Evolutionary conservation across 2,113 vertebrate genomes (phyloP), one percentile per base, ranked within the genome.

Genomic region (Hyperopisus bebe): DNA sequence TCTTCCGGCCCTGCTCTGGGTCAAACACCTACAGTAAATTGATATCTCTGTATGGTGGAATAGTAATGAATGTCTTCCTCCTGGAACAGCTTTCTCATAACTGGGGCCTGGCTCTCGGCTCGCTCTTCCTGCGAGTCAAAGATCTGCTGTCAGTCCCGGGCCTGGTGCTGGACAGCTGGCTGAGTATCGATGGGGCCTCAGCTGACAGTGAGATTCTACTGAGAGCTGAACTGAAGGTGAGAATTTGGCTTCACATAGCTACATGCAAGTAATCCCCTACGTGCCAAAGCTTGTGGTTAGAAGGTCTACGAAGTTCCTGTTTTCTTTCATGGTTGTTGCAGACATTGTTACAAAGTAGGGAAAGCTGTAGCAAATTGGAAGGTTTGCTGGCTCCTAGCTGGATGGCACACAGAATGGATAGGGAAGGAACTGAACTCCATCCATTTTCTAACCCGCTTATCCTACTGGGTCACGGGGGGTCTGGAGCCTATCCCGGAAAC

Each of bases 201-300:
- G 92, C 96, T 10, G 91, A 93, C 90, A 96, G 95, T 91, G 94
- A 98, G 93, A 92, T 98, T 92, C 94, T 98, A 0, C 95, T 98
- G 90, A 96, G 96, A 90, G 96, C 94, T 10, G 96, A 97, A 91
- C 95, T 98, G 3, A 96, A 97, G 95, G 98, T 98, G 89, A 92
- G 94, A 93, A 6, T 31, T 17, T 31, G 27, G n/a, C 48, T 19
- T 35, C 17, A 8, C 50, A 15, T 7, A 53, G 5, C 48, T 19
- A 87, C 27, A 53, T 39, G 27, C 44, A 84, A 39, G 39, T 3
- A 11, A 10, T 44, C 4, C 21, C 24, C n/a, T 27, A 27, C 46
- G 44, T 66, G 58, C 2, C 21, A 35, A 8, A 3, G 19, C 46
- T 11, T 53, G 4, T 42, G 11, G 27, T 51, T 48, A 24, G 17